Conservation (phyloP, 2,888 invertebrate genomes). For the Mythimna albipuncta region DNA sequence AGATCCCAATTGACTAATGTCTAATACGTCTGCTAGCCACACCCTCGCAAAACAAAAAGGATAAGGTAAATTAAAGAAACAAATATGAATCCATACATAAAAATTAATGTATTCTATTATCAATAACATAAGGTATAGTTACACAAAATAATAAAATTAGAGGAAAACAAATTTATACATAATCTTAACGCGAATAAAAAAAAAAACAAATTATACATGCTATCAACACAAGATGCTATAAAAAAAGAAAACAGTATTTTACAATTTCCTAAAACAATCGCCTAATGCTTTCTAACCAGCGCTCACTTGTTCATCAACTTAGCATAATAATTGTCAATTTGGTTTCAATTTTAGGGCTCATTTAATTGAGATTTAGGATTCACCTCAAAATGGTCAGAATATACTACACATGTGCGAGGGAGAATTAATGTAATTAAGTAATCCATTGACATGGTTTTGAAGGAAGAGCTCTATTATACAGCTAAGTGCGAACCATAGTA, state of each 20-base stretch:
- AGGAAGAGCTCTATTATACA: background rate
- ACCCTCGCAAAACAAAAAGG: slow-evolving; percentile 65
- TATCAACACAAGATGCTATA: slow-evolving; percentile 88
- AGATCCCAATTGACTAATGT: slow-evolving; percentile 61
- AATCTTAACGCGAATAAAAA: slow-evolving; percentile 87
- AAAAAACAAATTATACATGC: slow-evolving; percentile 89
- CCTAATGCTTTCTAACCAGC: slow-evolving; percentile 76
- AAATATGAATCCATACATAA: slow-evolving; percentile 86
- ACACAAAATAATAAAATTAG: slow-evolving; percentile 90
- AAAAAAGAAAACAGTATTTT: slow-evolving; percentile 86
- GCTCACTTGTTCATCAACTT: slow-evolving; percentile 76
- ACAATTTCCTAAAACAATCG: slow-evolving; percentile 87
- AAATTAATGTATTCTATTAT: slow-evolving; percentile 90
- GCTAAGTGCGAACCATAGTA: slow-evolving; percentile 28
- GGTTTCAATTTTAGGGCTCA: slow-evolving; percentile 85
- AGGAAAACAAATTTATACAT: slow-evolving; percentile 90
- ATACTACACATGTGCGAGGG: slow-evolving; percentile 47
- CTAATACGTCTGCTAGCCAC: slow-evolving; percentile 38
- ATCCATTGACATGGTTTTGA: slow-evolving; percentile 26
- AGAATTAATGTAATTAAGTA: slow-evolving; percentile 46
- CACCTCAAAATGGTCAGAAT: slow-evolving; percentile 56
- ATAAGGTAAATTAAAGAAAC: slow-evolving; percentile 83
- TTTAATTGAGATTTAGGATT: slow-evolving; percentile 70
- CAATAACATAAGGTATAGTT: slow-evolving; percentile 90
- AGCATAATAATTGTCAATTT: slow-evolving; percentile 80